Conservation (phyloP, 2,797 vertebrate genomes). For the Helostoma temminkii region DNA sequence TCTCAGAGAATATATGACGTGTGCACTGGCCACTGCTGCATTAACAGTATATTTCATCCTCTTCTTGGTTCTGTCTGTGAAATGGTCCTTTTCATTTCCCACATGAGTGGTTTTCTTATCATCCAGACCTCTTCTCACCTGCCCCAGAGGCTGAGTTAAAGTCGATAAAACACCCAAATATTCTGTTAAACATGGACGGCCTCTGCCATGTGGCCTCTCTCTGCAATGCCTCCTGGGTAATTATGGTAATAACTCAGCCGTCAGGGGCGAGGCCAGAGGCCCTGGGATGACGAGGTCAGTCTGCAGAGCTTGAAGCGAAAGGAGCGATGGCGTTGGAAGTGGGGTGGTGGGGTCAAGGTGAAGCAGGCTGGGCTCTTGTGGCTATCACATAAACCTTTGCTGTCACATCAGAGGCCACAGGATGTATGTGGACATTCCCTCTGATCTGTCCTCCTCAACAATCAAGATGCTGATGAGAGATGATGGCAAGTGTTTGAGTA, state of each 20-base stretch:
- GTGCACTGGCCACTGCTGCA: slow-evolving; percentile 68
- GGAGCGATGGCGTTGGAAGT: slow-evolving; percentile 39
- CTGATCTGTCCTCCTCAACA: slow-evolving; percentile 68
- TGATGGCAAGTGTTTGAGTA: slow-evolving; percentile 73
- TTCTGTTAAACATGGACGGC: slow-evolving; percentile 82
- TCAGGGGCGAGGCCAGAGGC: slow-evolving; percentile 78
- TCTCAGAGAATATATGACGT: slow-evolving; percentile 74
- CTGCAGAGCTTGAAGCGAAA: slow-evolving; percentile 52
- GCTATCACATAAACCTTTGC: slow-evolving; percentile 73
- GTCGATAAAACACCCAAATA: slow-evolving; percentile 92
- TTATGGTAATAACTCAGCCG: slow-evolving; percentile 86
- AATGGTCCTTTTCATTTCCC: slow-evolving; percentile 90
- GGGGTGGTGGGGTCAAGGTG: slow-evolving; percentile 66
- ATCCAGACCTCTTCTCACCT: slow-evolving; percentile 60
- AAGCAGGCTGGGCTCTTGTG: slow-evolving; percentile 38
- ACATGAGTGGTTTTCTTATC: slow-evolving; percentile 92
- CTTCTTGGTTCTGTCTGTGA: slow-evolving; percentile 83
- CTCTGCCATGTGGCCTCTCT: slow-evolving; percentile 70
- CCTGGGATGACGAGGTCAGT: slow-evolving; percentile 78
- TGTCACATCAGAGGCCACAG: slow-evolving; percentile 75
- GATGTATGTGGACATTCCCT: slow-evolving; percentile 72
- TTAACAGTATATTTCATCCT: slow-evolving; percentile 79
- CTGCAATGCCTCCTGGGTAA: slow-evolving; percentile 82
- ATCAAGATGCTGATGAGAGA: slow-evolving; percentile 76
- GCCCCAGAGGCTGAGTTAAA: slow-evolving; percentile 76